Percentiles rank a stretch among this genome's conserved stretches.
Conservation (phyloP, 1,140 invertebrate genomes). For the Papilio dardanus region DNA sequence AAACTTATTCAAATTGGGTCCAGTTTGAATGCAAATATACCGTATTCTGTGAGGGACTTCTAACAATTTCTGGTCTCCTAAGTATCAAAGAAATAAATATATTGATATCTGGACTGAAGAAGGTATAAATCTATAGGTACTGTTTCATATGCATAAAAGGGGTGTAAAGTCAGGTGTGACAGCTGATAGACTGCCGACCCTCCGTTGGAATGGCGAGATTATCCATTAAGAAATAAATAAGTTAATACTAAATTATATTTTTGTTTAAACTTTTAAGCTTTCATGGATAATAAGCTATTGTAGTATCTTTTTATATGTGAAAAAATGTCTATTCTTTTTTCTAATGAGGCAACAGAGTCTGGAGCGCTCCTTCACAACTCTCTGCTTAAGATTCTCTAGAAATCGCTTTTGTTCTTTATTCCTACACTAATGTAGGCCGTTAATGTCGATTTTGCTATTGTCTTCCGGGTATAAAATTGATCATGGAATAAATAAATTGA, state of each 20-base stretch:
- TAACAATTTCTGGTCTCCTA: conserved; percentile 38
- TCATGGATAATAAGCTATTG: background rate
- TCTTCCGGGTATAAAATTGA: background rate
- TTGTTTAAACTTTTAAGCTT: background rate
- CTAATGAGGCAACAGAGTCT: conserved; percentile 25
- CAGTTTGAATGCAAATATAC: conserved; percentile 64
- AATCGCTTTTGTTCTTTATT: conserved; percentile 9
- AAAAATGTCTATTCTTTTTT: conserved; percentile 21
- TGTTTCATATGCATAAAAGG: no score
- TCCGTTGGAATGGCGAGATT: no score
- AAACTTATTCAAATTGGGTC: conserved; percentile 62
- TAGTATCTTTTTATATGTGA: background rate
- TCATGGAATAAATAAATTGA: background rate
- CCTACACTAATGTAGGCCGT: background rate
- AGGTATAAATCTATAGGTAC: no score
- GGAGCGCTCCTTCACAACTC: conserved; percentile 1
- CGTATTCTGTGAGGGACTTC: conserved; percentile 41
- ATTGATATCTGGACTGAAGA: background rate
- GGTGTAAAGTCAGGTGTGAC: no score
- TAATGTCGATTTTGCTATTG: background rate
- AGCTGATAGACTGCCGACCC: no score
- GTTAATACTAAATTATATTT: background rate
- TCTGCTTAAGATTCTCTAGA: conserved; percentile 9
- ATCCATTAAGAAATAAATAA: background rate
- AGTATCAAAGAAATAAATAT: background rate